Base-by-base conservation (phyloP, 2,113 vertebrate species). In the Solea solea region DNA sequence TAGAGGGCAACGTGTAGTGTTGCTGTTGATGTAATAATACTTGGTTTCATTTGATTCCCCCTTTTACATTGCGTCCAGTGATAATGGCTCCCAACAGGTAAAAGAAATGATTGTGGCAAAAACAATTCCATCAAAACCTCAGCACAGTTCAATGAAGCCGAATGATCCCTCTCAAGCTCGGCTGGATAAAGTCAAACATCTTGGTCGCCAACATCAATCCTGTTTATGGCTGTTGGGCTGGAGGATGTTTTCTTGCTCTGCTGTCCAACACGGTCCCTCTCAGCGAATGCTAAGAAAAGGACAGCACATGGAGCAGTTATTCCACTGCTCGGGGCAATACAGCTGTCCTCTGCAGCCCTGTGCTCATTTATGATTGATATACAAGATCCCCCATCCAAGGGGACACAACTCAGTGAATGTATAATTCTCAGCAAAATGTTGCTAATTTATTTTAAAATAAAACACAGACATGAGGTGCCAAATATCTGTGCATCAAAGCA, bases 181-280 rank as follows among this genome's bases (percentile, higher is more conserved):
- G 83, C 84, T 90, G 88, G 85, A 87, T 88, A 84, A 85, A 90
- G 88, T 89, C 90, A 89, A 88, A 88, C 49, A 69, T 85, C 78
- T 76, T 70, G 88, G 85, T 86, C 42, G 72, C 76, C 69, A 72
- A 90, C 90, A 93, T 93, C 91, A 91, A 88, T 93, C 87, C 78
- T 86, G 88, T 93, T 93, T 89, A 91, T 88, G 84, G 80, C 80
- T 80, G 79, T 83, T 77, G 73, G 78, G 78, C 89, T 86, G 77
- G 54, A 81, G 90, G 89, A 91, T 90, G 86, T 89, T 90, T 93
- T 88, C 78, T 59, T 60, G 80, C 80, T 83, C 78, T 73, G 80
- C 88, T 82, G 84, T 91, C 89, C 80, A 68, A 62, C 86, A 82
- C 74, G 82, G 72, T 46, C 60, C 53, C 81, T 81, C 61, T 59